Percentiles rank a stretch among this genome's conserved stretches.
Evolutionary conservation across 2,113 vertebrate genomes (phyloP).

Genomic region (Hemiprocne comata): DNA sequence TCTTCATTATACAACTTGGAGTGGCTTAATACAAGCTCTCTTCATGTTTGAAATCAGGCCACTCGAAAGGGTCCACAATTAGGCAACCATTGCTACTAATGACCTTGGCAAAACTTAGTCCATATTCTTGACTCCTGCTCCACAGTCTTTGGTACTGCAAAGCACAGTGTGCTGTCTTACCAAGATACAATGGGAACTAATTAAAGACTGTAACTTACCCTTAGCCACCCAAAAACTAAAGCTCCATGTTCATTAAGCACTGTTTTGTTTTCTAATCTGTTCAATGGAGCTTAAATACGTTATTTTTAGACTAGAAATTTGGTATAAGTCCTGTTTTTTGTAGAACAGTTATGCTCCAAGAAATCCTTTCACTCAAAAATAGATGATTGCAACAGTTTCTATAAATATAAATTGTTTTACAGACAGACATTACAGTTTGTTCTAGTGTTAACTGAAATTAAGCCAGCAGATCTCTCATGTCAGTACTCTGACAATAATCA

Average conservation of each 20-base stretch:
- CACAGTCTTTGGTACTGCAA: not conserved
- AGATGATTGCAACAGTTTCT: conserved; percentile 57
- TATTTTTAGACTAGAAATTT: conserved; percentile 11
- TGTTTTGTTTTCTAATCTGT: conserved; percentile 29
- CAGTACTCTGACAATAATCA: conserved; percentile 49
- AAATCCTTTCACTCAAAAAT: conserved; percentile 47
- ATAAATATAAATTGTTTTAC: conserved; percentile 60
- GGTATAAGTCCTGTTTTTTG: not conserved
- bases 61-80: not conserved
- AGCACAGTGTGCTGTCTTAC: not conserved
- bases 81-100: not conserved
- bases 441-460: conserved; percentile 64
- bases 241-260: not conserved
- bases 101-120: conserved; percentile 11
- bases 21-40: fast-evolving
- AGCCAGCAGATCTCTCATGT: conserved; percentile 51
- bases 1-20: not conserved
- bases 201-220: not conserved
- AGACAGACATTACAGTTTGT: conserved; percentile 52
- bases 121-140: not conserved
- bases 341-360: conserved; percentile 11
- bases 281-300: not conserved
- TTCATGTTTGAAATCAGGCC: not conserved
- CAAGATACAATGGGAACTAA: not conserved
- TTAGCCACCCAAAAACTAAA: conserved; percentile 7